phyloP scores from a whole-genome alignment of 2,888 invertebrate genomes.

The Serrognathus titanus region DNA sequence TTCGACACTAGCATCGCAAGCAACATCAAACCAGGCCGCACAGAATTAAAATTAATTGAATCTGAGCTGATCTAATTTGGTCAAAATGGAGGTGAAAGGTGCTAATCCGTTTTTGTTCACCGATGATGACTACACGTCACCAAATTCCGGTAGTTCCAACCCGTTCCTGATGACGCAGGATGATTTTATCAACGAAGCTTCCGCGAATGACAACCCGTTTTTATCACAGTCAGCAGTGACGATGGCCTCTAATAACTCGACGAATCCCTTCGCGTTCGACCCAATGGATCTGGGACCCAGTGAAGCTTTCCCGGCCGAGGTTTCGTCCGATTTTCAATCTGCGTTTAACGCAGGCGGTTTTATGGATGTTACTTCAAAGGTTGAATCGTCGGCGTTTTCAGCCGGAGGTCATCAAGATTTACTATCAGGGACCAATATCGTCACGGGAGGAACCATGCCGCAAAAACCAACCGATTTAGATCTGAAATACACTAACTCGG shows the following conservation, averaged over 20 bases:
- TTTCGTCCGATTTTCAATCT: conserved; percentile 1
- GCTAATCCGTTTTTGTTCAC: conserved; percentile 80
- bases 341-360: conserved; percentile 14
- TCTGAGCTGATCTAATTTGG: conserved; percentile 61
- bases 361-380: conserved; percentile 18
- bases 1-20: conserved; percentile 81
- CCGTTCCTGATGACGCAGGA: conserved; percentile 64
- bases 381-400: conserved; percentile 19
- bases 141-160: conserved; percentile 57
- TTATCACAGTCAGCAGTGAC: conserved; percentile 50
- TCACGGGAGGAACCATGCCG: conserved; percentile 23
- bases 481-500: conserved; percentile 43
- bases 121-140: conserved; percentile 60
- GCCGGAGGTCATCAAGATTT: conserved; percentile 15
- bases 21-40: conserved; percentile 70
- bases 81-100: conserved; percentile 45
- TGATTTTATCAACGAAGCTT: conserved; percentile 35
- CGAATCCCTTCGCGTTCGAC: conserved; percentile 65
- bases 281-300: conserved; percentile 44
- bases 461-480: conserved; percentile 50
- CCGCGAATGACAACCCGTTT: conserved; percentile 66
- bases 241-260: conserved; percentile 43
- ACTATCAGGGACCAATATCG: conserved; percentile 13
- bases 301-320: conserved; percentile 32
- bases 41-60: conserved; percentile 74